Conservation (phyloP, 2,113 vertebrate genomes). For the Corythornis cristatus region DNA sequence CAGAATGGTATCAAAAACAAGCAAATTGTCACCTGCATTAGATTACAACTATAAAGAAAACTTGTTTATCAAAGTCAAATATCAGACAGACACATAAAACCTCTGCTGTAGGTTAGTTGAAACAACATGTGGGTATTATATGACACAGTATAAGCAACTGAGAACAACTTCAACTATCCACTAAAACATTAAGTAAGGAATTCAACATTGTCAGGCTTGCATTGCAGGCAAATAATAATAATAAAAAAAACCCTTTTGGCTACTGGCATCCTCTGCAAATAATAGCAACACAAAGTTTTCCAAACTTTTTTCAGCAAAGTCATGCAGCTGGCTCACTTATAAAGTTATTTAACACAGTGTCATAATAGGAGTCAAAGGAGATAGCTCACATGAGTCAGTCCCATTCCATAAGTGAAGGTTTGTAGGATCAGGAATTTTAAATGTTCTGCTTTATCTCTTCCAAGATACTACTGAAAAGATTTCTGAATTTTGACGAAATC, state of each 20-base stretch:
- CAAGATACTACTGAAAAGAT: not conserved
- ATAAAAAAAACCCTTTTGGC: not conserved
- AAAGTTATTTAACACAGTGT: not conserved
- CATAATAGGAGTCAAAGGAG: not conserved
- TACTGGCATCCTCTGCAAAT: not conserved
- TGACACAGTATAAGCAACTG: not conserved
- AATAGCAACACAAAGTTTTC: not conserved
- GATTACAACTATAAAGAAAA: not conserved
- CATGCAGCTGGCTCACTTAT: not conserved
- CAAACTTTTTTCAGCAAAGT: not conserved
- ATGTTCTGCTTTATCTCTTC: not conserved
- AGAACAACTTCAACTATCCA: not conserved
- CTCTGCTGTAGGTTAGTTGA: not conserved
- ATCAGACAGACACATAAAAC: not conserved
- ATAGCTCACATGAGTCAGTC: not conserved
- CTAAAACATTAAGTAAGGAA: not conserved
- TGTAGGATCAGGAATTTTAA: not conserved
- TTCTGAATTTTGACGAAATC: not conserved
- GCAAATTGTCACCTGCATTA: not conserved
- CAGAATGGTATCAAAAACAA: not conserved
- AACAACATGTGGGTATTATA: not conserved
- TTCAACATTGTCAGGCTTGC: not conserved
- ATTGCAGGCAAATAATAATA: not conserved
- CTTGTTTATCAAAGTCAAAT: not conserved
- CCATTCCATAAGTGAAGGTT: not conserved